Percentiles rank a stretch among this genome's conserved stretches.
These are phyloP conservation scores for Panulirus ornatus DNA, from an alignment of 1,140 invertebrate genomes.

Conservation along the genomic window DNA sequence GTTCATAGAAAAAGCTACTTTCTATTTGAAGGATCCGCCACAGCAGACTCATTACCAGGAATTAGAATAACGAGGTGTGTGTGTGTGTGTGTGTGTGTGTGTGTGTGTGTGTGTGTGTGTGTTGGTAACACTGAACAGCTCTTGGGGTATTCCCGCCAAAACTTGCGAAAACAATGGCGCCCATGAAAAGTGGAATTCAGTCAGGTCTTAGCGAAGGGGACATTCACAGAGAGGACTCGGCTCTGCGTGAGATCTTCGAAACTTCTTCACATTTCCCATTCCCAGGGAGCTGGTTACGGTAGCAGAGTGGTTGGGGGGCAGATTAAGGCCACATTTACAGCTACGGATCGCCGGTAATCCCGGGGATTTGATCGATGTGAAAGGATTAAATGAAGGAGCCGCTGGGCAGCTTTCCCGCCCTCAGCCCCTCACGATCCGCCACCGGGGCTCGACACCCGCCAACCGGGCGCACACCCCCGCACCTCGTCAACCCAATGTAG, in stretches of 20 bases:
- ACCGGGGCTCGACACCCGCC: slow-evolving; percentile 8
- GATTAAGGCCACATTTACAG: not conserved
- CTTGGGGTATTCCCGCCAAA: slow-evolving; percentile 38
- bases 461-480: not conserved
- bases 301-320: too few relatives aligned
- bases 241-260: too few relatives aligned
- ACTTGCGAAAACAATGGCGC: slow-evolving; percentile 49
- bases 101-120: too few relatives aligned
- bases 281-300: too few relatives aligned
- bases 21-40: too few relatives aligned
- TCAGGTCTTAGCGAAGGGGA: not conserved
- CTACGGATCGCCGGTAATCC: not conserved
- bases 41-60: too few relatives aligned
- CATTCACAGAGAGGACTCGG: not conserved
- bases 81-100: too few relatives aligned
- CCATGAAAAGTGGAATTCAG: slow-evolving; percentile 25
- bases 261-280: too few relatives aligned
- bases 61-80: too few relatives aligned
- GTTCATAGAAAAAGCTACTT: too few relatives aligned
- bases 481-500: not conserved
- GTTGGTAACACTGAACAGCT: not conserved
- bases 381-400: slow-evolving; percentile 57
- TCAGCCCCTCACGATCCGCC: slow-evolving; percentile 50
- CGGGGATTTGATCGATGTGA: slow-evolving; percentile 38
- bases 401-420: slow-evolving; percentile 32